These are phyloP conservation scores for Galeopterus variegatus DNA, from an alignment of 2,113 vertebrate genomes.

Conservation along the genomic window DNA sequence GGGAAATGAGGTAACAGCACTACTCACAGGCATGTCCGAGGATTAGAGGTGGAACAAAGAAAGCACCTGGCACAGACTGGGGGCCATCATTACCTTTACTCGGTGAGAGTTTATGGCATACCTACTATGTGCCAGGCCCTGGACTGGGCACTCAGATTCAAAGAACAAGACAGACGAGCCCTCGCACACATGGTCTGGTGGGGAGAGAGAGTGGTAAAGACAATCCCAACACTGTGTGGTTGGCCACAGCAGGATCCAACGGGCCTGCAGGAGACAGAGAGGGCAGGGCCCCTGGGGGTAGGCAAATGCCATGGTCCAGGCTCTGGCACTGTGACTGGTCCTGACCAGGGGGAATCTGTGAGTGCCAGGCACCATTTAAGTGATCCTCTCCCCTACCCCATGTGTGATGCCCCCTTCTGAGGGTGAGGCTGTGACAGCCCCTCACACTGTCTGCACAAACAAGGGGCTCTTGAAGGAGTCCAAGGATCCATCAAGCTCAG, in stretches of 20 bases:
- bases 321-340: neutral
- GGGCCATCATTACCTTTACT: neutral
- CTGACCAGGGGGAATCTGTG: neutral
- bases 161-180: neutral
- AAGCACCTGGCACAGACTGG: neutral
- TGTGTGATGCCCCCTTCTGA: neutral
- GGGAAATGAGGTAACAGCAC: neutral
- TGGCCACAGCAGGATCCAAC: rapidly evolving
- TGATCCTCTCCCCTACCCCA: neutral
- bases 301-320: neutral
- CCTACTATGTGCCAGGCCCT: neutral
- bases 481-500: neutral
- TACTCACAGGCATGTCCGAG: neutral
- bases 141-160: neutral
- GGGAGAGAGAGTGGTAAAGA: neutral
- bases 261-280: neutral
- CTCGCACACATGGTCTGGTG: neutral
- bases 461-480: neutral
- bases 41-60: neutral
- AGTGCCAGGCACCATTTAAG: neutral
- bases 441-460: neutral
- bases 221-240: rapidly evolving
- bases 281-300: neutral
- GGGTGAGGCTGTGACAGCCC: too few species aligned
- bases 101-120: neutral